Conservation (phyloP, 2,888 invertebrate species). For the Escarpia spicata region DNA sequence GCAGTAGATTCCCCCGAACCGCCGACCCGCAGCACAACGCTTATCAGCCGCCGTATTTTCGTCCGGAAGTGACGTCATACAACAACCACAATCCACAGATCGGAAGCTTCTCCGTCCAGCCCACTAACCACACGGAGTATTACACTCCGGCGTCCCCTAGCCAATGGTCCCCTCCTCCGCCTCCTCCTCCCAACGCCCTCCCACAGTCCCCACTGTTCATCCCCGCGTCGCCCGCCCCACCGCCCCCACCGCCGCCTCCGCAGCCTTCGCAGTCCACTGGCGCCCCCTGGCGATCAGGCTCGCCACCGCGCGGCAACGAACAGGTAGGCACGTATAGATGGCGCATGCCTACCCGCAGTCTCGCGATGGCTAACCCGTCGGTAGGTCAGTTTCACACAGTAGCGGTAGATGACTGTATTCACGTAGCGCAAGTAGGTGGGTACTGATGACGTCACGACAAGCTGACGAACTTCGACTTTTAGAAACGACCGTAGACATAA, state of each 20-base stretch:
- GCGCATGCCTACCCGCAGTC: not conserved
- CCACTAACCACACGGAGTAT: not conserved
- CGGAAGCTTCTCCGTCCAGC: slow-evolving; percentile 12
- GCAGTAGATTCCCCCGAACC: not conserved
- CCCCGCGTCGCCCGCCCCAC: not conserved
- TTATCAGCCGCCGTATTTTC: not conserved
- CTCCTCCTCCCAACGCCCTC: not conserved
- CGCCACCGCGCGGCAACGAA: slow-evolving; percentile 19
- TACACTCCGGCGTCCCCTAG: not conserved
- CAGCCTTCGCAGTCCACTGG: slow-evolving; percentile 17
- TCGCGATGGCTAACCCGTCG: not conserved
- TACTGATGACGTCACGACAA: not conserved
- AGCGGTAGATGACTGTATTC: not conserved
- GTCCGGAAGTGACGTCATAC: not conserved
- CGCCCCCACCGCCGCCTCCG: slow-evolving; percentile 27
- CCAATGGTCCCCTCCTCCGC: not conserved
- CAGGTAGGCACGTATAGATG: slow-evolving; percentile 25
- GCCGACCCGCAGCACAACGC: not conserved
- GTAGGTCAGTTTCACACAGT: not conserved
- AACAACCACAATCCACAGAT: not conserved
- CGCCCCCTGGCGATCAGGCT: slow-evolving; percentile 1
- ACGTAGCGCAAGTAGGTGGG: not conserved
- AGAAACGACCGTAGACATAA: not conserved
- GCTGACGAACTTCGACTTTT: not conserved
- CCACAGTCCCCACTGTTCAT: not conserved